Conservation (phyloP, 2,888 invertebrate species). For the Lasioglossum marginatum region DNA sequence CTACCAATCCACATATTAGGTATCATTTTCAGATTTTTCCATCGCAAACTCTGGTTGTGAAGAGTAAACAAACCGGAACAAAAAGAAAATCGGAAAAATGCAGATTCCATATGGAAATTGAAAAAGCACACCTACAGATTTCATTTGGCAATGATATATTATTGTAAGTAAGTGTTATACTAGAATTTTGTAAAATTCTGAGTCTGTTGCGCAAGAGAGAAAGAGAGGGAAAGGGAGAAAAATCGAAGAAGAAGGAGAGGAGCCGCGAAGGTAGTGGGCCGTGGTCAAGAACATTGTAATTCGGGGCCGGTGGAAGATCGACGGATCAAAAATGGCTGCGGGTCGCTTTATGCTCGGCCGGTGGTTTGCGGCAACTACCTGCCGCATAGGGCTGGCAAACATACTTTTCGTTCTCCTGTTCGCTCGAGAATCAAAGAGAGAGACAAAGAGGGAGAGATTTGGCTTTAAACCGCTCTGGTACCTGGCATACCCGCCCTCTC, state of each 20-base stretch:
- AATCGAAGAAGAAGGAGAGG: background rate
- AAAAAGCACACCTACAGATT: too few relatives aligned
- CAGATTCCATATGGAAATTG: too few relatives aligned
- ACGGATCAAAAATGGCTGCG: conserved; percentile 57
- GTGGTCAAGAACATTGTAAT: background rate
- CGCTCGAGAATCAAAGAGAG: background rate
- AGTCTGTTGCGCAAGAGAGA: background rate
- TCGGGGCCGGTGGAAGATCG: conserved; percentile 29
- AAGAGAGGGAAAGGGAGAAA: conserved; percentile 24
- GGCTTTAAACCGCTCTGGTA: conserved; percentile 18
- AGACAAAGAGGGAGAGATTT: conserved; percentile 4
- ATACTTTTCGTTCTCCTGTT: conserved; percentile 24
- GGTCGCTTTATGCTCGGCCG: conserved; percentile 43
- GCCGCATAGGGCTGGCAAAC: conserved; percentile 29
- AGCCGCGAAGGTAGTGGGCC: background rate
- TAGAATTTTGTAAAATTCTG: too few relatives aligned
- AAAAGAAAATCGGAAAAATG: too few relatives aligned
- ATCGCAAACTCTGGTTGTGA: too few relatives aligned
- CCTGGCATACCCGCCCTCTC: conserved; percentile 29
- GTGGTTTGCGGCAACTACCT: conserved; percentile 55
- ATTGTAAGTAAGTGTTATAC: too few relatives aligned
- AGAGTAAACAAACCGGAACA: too few relatives aligned
- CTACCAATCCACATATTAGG: too few relatives aligned
- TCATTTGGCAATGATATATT: too few relatives aligned
- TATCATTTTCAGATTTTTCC: too few relatives aligned